Base-by-base conservation (phyloP, 2,797 vertebrate species). In the Tenualosa ilisha region DNA sequence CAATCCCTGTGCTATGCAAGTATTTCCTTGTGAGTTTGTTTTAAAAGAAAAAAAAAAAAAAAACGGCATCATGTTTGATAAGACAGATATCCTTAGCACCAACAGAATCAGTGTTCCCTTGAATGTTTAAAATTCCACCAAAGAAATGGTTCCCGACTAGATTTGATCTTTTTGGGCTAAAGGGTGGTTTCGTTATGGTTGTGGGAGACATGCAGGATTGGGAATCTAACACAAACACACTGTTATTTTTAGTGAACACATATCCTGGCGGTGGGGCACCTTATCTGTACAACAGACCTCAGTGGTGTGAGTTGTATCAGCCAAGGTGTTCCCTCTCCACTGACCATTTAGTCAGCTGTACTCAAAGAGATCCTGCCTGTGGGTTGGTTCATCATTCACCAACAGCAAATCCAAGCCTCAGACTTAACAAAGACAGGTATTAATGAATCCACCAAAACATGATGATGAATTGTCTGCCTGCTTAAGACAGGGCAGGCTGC, bases 151-250 rank as follows among this genome's bases (percentile, higher is more conserved):
- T 68, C 59, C 59, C 2, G 59, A 63, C 59, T 82, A 85, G 22
- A 12, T 9, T 53, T 63, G 59, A 24, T 63, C 59, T 63, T 63
- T 56, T 63, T 63, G 7, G 56, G n/a, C 12, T 17, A 72, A 37
- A 40, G 65, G 26, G 65, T 56, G 43, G 43, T 54, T 46, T 81
- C 17, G 79, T 26, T 15, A 3, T 84, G 84, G 51, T 24, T 13
- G 11, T 2, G 65, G 61, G 72, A 20, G 86, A 83, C 86, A 87
- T 87, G 85, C 86, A 81, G 84, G 81, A 86, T 53, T 88, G 81
- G 86, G 56, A 91, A 79, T 88, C 56, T 15, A 86, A 88, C 13
- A 86, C 85, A 91, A 91, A 88, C 13, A 86, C 84, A 91, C 6
- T 17, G 12, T 6, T 37, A 63, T 72, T 88, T 84, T 84, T 61